Evolutionary conservation across 2,888 invertebrate species (phyloP).

Genomic region (Meloe dianella): DNA sequence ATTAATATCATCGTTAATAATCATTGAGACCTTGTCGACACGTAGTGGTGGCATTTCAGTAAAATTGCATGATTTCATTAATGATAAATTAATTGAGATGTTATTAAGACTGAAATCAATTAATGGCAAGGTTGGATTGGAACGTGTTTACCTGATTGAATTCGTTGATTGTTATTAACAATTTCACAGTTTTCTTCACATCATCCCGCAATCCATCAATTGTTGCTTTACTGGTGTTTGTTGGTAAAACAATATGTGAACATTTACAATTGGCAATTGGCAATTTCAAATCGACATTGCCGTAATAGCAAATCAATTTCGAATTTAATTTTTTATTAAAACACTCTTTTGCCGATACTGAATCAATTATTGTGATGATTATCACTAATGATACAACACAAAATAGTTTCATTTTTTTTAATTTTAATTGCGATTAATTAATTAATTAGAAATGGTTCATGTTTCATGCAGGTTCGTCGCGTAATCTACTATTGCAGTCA

Average conservation of each 20-base stretch:
- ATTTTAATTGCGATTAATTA: slow-evolving; percentile 7
- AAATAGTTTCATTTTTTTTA: slow-evolving; percentile 23
- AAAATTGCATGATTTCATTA: slow-evolving; percentile 13
- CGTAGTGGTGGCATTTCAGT: background rate
- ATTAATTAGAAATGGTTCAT: background rate
- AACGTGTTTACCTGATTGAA: slow-evolving; percentile 64
- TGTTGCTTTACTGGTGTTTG: slow-evolving; percentile 46
- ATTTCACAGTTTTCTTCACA: slow-evolving; percentile 61
- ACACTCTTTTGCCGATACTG: slow-evolving; percentile 45
- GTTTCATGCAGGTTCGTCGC: slow-evolving; percentile 21
- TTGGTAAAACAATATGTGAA: slow-evolving; percentile 54
- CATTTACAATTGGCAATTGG: slow-evolving; percentile 50
- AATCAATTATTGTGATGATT: slow-evolving; percentile 27
- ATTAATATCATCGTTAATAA: slow-evolving; percentile 23
- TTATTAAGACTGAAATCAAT: slow-evolving; percentile 8
- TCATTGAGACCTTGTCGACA: too few relatives aligned
- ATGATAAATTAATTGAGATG: slow-evolving; percentile 9
- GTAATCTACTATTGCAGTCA: slow-evolving; percentile 28
- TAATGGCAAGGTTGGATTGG: background rate
- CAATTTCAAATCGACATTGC: slow-evolving; percentile 45
- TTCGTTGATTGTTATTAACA: slow-evolving; percentile 64
- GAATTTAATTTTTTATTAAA: slow-evolving; percentile 46
- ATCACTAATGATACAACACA: slow-evolving; percentile 32
- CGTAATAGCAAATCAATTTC: slow-evolving; percentile 56
- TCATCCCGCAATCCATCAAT: slow-evolving; percentile 62